Conservation (phyloP, 2,113 vertebrate genomes). For the rat (Rattus norvegicus) region GRCr8 NC_086019.1:153581501-153582000, state of each 20-base stretch:
- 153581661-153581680: background rate
- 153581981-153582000: background rate
- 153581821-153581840: conserved; percentile 12
- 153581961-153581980: background rate
- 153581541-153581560: too few species aligned
- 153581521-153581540: too few species aligned
- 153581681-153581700: background rate
- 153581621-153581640: background rate
- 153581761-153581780: background rate
- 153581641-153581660: background rate
- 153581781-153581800: conserved; percentile 46
- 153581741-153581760: background rate
- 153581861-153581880: background rate
- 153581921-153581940: too few species aligned
- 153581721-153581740: background rate
- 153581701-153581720: background rate
- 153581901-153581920: too few species aligned
- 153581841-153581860: background rate
- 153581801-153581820: background rate
- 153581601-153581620: background rate
- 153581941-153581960: background rate
- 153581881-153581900: background rate
- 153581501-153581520: background rate
- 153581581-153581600: background rate
- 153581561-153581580: background rate